Base-by-base conservation (phyloP, 2,797 vertebrate genomes). In the Phrynocephalus vlangalii region DNA sequence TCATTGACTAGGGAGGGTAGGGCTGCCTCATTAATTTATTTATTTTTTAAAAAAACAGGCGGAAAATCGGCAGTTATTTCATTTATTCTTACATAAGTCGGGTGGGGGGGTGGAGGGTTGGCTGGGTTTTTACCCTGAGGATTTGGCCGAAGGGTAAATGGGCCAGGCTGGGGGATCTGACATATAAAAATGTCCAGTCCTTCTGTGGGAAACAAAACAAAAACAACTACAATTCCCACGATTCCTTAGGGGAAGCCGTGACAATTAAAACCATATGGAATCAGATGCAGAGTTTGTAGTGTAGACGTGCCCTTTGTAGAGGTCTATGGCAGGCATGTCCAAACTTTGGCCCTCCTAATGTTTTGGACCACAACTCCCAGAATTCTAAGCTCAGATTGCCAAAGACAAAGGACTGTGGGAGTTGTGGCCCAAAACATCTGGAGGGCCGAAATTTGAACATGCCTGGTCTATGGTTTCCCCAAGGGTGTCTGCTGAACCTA, bases 381-480 rank as follows among this genome's bases (percentile, higher is more conserved):
- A 44, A 44, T 44, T 44, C 38, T 44, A 44, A 44, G 3, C 38
- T 44, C 5, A 44, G 38, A 44, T 44, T 44, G 38, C 38, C 38
- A 44, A 44, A 44, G 38, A 44, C 38, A 44, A 44, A 44, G 38
- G 38, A 44, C 38, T 44, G 38, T 44, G 38, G 38, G 38, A 44
- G 38, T 44, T 44, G 38, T 44, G 38, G 38, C 2, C 38, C 4
- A 44, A 44, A 44, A 44, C 38, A 44, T 44, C 38, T 44, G 38
- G 38, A 44, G 38, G 38, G 5, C 38, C 38, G 5, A 44, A 44
- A 3, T 44, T 44, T 44, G 38, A 44, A 44, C 38, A 44, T 44
- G 38, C 33, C 33, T 33, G 33, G 33, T 33, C 33, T 33, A 33
- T 33, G 22, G 63, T 44, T 91, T 91, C 79, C 89, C 88, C 90